Evolutionary conservation across 2,797 vertebrate genomes (phyloP), one percentile per base, ranked within the genome.

Genomic region (Phyllotis vaccarum): DNA sequence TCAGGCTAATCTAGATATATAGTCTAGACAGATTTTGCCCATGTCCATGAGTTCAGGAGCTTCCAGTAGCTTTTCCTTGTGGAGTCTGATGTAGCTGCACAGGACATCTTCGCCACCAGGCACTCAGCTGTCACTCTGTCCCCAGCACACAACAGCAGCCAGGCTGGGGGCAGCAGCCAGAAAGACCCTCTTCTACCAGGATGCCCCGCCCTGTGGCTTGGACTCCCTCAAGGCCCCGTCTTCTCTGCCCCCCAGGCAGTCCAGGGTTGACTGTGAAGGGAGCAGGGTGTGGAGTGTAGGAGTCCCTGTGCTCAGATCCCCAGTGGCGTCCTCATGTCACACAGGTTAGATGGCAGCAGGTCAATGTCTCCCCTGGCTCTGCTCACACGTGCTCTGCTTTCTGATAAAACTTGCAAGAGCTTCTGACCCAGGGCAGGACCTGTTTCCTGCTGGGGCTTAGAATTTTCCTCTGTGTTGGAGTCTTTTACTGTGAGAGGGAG

Each of bases 221-320:
- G 34, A 29, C 24, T 68, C 17, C 22, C 29, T 43, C 14, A 24
- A 68, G 31, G 34, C 27, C 58, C 19, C 17, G 40, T 1, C 12
- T 70, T 22, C 24, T 52, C 34, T 52, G 75, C 78, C 68, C 64
- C 29, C 54, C 12, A 29, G 22, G 34, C 16, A 56, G 66, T 22
- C 27, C n/a, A 46, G 29, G 37, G 21, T 3, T 64, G 68, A 21
- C 31, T 54, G 56, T n/a, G 86, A 13, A 64, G 92, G 78, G 29
- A 34, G 4, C 13, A 0, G 6, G 8, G 46, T 6, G 17, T 29
- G 31, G 17, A 22, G 24, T 3, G 21, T 0, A 13, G 29, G 16
- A 19, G 16, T 24, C 40, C 9, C 31, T 46, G 6, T 27, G 11
- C 16, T 13, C 43, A 8, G 34, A 21, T 46, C 56, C 37, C 54